Conservation (phyloP, 2,113 vertebrate genomes). For the Lipophrys pholis region DNA sequence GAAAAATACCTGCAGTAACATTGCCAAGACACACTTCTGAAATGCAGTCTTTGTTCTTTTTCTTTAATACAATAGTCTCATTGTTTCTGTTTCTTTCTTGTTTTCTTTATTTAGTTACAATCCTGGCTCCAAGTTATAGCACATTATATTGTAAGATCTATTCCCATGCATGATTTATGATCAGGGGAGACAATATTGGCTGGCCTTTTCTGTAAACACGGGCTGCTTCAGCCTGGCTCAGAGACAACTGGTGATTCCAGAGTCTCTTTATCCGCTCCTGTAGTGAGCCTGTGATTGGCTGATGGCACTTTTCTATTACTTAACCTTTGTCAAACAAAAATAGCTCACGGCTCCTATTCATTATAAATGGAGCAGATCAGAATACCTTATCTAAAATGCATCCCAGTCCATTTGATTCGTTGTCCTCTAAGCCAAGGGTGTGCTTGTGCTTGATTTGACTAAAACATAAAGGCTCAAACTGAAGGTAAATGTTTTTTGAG, state of each 20-base stretch:
- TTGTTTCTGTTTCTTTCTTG: background rate
- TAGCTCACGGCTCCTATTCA: constrained; percentile 12
- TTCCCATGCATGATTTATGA: constrained; percentile 35
- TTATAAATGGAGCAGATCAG: constrained; percentile 20
- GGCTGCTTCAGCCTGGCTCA: background rate
- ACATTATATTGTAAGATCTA: constrained; percentile 3
- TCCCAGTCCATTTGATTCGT: constrained; percentile 35
- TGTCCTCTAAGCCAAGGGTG: constrained; percentile 10
- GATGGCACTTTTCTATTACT: constrained; percentile 22
- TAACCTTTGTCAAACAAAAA: constrained; percentile 33
- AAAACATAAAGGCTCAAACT: background rate
- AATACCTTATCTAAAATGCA: constrained; percentile 17
- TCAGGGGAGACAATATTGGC: background rate
- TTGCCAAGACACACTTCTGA: background rate
- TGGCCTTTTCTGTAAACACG: constrained; percentile 2
- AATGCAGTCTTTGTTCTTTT: background rate
- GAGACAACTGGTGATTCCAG: background rate
- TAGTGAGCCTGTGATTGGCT: constrained; percentile 16
- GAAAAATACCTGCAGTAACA: constrained; percentile 27
- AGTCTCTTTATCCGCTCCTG: constrained; percentile 13
- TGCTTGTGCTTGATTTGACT: constrained; percentile 19
- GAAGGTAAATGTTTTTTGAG: constrained; percentile 25
- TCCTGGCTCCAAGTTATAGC: background rate
- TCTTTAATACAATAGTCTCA: background rate
- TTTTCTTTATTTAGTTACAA: background rate